Percentiles rank a stretch among this genome's conserved stretches.
Conservation (phyloP, 1,140 invertebrate genomes). For the Mercenaria mercenaria region DNA sequence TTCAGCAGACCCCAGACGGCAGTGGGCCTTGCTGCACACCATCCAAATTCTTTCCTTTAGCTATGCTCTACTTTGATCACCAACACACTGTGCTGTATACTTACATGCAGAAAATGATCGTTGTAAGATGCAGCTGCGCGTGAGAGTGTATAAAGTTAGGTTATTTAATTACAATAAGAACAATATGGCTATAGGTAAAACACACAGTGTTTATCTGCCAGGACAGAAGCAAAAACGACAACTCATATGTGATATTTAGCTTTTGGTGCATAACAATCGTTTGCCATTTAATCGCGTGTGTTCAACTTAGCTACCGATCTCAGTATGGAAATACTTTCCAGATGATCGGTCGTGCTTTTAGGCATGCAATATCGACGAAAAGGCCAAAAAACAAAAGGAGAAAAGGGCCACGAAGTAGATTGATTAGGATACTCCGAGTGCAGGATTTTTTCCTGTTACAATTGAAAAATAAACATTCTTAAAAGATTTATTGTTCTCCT, state of each 20-base stretch:
- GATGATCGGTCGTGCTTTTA: slow-evolving; percentile 1
- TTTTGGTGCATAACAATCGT: slow-evolving; percentile 7
- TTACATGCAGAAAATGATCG: slow-evolving; percentile 98
- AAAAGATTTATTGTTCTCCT: too few relatives aligned
- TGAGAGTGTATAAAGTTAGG: slow-evolving; percentile 81
- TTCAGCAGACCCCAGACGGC: slow-evolving; percentile 92
- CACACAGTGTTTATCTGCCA: slow-evolving; percentile 27
- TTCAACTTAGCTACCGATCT: not conserved
- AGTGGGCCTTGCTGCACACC: slow-evolving; percentile 95
- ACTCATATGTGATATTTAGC: slow-evolving; percentile 39
- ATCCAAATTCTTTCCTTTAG: slow-evolving; percentile 96
- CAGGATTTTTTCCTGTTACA: slow-evolving; percentile 37
- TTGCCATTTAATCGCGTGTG: slow-evolving; percentile 19
- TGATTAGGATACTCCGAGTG: slow-evolving; percentile 10
- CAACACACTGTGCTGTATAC: slow-evolving; percentile 96
- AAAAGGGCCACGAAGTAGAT: slow-evolving; percentile 47
- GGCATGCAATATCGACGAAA: slow-evolving; percentile 37
- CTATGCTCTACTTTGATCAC: slow-evolving; percentile 96
- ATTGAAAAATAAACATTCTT: too few relatives aligned
- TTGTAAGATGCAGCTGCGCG: slow-evolving; percentile 98
- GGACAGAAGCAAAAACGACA: too few relatives aligned
- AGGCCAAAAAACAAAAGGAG: slow-evolving; percentile 30
- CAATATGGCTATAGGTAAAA: not conserved
- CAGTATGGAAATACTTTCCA: not conserved
- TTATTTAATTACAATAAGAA: not conserved